Percentiles rank a stretch among this genome's conserved stretches.
Conservation (phyloP, 2,888 invertebrate genomes). For the Nysson spinosus region DNA sequence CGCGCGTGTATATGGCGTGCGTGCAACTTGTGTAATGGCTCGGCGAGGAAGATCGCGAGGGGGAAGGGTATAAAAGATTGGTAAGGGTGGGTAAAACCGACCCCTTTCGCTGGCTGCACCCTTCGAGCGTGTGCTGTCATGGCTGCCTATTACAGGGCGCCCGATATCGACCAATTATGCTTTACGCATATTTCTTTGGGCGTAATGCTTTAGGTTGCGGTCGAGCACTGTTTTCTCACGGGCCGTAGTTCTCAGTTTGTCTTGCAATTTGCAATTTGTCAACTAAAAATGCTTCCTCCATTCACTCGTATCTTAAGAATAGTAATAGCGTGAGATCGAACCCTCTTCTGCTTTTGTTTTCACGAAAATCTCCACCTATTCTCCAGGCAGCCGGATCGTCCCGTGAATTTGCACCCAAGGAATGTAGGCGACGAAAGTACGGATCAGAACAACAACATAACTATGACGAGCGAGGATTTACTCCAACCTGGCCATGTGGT, state of each 20-base stretch:
- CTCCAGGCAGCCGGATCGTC: conserved; percentile 69
- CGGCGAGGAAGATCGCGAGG: not conserved
- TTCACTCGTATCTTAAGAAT: too few relatives aligned
- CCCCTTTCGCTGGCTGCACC: conserved; percentile 60
- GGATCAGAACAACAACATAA: conserved; percentile 85
- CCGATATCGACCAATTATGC: conserved; percentile 65
- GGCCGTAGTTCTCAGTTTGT: not conserved
- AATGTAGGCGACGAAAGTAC: conserved; percentile 78
- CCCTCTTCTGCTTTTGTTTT: too few relatives aligned
- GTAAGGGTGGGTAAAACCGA: conserved; percentile 16
- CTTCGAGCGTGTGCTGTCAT: conserved; percentile 73
- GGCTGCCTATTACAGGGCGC: conserved; percentile 73
- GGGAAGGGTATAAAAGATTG: conserved; percentile 12
- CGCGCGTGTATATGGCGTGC: too few relatives aligned
- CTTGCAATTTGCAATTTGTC: too few relatives aligned
- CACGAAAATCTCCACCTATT: conserved; percentile 40
- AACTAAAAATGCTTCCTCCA: too few relatives aligned
- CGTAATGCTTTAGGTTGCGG: conserved; percentile 58
- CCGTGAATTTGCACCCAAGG: conserved; percentile 69
- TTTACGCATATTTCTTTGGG: too few relatives aligned
- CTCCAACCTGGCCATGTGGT: conserved; percentile 97
- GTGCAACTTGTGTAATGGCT: too few relatives aligned
- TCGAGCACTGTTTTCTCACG: conserved; percentile 44
- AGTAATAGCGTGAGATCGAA: too few relatives aligned
- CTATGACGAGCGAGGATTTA: conserved; percentile 95